Percentiles rank a stretch among this genome's conserved stretches.
Conservation (phyloP, 2,888 invertebrate species). For the Eupithecia pulchellata region DNA sequence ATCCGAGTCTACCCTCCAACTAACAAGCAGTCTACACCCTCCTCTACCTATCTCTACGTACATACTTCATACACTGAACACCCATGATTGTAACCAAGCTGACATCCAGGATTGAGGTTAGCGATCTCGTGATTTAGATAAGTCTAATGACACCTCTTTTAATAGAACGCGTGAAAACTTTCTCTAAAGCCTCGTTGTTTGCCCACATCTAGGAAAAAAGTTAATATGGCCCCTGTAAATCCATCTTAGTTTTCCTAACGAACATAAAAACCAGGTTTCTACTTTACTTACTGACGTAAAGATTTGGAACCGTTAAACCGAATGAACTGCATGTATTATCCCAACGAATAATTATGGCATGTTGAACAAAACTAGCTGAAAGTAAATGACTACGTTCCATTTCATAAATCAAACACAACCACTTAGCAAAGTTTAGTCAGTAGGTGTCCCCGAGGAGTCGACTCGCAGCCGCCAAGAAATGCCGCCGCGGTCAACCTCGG, state of each 20-base stretch:
- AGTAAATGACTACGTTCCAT: conserved; percentile 20
- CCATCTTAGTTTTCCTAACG: not conserved
- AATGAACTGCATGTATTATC: not conserved
- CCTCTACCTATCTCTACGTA: conserved; percentile 5
- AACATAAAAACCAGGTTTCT: not conserved
- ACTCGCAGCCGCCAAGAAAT: conserved; percentile 23
- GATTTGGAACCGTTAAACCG: not conserved
- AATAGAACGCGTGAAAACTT: too few relatives aligned
- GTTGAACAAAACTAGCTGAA: not conserved
- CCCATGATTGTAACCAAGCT: conserved; percentile 3
- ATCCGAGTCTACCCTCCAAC: conserved; percentile 35
- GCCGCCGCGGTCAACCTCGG: conserved; percentile 22
- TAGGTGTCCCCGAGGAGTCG: conserved; percentile 30
- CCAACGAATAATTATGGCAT: not conserved
- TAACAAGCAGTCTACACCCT: conserved; percentile 36
- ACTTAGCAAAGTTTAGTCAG: conserved; percentile 35
- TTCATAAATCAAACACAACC: conserved; percentile 38
- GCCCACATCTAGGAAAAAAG: not conserved
- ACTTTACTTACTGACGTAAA: too few relatives aligned
- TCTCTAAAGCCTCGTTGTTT: too few relatives aligned
- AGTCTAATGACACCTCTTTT: not conserved
- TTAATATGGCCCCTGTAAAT: not conserved
- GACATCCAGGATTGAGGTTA: not conserved
- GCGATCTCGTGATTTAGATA: not conserved
- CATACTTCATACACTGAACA: conserved; percentile 8